Evolutionary conservation across 35 echinoderm and acorn worm species (phyloP).

Genomic region (Ophioderma brevispina): DNA sequence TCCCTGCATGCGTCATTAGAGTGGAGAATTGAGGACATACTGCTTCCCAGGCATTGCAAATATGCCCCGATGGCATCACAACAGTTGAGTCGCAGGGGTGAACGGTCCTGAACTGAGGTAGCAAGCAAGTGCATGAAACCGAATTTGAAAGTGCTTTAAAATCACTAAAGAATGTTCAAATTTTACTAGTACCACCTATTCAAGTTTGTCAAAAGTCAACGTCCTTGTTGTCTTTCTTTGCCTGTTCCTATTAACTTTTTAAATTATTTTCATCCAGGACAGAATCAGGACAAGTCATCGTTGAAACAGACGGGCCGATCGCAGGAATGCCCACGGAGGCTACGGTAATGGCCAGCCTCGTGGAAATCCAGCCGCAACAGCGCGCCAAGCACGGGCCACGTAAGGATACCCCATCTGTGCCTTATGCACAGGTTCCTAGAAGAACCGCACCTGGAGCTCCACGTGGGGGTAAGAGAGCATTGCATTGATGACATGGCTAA

Average conservation of each 20-base stretch:
- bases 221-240: too few species aligned
- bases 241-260: background rate
- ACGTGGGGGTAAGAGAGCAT: background rate
- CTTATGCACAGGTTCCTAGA: constrained; percentile 36
- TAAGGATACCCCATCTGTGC: constrained; percentile 16
- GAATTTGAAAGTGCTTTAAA: background rate
- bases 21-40: too few species aligned
- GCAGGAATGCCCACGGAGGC: background rate
- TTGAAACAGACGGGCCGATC: constrained; percentile 19
- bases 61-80: too few species aligned
- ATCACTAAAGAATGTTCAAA: too few species aligned
- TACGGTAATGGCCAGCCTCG: background rate
- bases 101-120: too few species aligned
- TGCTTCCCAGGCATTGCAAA: too few species aligned
- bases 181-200: too few species aligned
- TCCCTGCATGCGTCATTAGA: too few species aligned
- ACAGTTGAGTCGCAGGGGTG: too few species aligned
- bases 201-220: too few species aligned
- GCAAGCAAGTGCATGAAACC: background rate
- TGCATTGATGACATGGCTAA: background rate
- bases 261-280: background rate
- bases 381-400: background rate
- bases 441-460: background rate
- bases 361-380: background rate
- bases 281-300: constrained; percentile 21